Base-by-base conservation (phyloP, 2,113 vertebrate species). In the Anser brachyrhynchus region DNA sequence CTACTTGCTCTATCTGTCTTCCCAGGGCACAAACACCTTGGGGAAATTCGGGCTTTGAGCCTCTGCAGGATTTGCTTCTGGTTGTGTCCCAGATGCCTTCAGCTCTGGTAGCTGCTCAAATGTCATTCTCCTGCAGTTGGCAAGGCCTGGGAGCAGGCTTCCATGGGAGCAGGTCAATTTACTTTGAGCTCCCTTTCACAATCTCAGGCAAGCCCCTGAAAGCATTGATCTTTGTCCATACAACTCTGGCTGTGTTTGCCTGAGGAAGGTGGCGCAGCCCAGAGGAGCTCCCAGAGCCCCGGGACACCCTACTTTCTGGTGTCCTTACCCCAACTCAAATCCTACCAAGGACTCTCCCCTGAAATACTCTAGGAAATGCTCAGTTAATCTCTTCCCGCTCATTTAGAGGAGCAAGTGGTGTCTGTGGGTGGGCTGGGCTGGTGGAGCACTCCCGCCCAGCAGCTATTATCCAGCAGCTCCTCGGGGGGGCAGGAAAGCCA, bases 361-460 rank as follows among this genome's bases (percentile, higher is more conserved):
- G 11, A 82, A 11, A 1, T 21, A 57, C 29, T 6, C 78, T 39
- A 3, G 69, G 84, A 44, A 89, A 79, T 54, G 44, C 78, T 93
- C 75, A 1, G 59, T 29, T 52, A 49, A 57, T 55, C 37, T 73
- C 69, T 77, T 14, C 78, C 78, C 72, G 84, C 89, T 41, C 69
- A 0, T 43, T 83, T 31, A 2, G 20, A 92, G 72, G 26, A 94
- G 71, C 86, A 9, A 82, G 90, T 2, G 84, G 20, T 87, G 75
- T 4, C 12, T 84, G 92, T 91, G 91, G 72, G 92, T 95, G 93
- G 92, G 78, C 93, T 54, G 61, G 84, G 33, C 81, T 61, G 66
- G 62, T 11, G 15, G 75, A 44, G 9, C 37, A 83, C 41, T 65
- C 80, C 79, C 2, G 2, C 14, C 31, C 54, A 4, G 92, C 82